phyloP scores from a whole-genome alignment of 2,113 vertebrate genomes.

The Hippocampus zosterae region DNA sequence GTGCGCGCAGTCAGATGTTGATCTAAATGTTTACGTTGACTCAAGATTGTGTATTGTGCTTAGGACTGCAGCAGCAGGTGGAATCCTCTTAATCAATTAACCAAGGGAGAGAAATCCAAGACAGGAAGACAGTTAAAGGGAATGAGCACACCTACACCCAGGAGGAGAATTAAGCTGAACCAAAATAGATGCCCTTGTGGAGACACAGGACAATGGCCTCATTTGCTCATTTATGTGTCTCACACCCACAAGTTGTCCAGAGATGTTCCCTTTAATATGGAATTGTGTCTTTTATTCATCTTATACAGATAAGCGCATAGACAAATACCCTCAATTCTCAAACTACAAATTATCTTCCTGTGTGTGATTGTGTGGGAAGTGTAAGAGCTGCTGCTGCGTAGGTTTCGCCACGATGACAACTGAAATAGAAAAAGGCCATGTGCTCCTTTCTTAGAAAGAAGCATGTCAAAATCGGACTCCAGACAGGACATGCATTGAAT shows the following conservation, averaged over 20 bases:
- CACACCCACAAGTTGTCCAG: constrained; percentile 23
- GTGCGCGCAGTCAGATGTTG: constrained; percentile 14
- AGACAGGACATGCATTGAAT: constrained; percentile 16
- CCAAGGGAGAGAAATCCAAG: constrained; percentile 14
- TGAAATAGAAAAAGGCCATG: constrained; percentile 49
- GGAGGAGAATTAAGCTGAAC: constrained; percentile 56
- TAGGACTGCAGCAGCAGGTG: constrained; percentile 35
- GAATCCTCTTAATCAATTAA: constrained; percentile 66
- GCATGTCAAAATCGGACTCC: constrained; percentile 29
- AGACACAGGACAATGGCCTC: constrained; percentile 48
- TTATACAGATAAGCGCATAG: constrained; percentile 13
- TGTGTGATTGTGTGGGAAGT: constrained; percentile 46
- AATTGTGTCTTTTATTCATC: constrained; percentile 7
- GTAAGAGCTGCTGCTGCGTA: constrained; percentile 29
- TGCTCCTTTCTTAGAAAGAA: constrained; percentile 29
- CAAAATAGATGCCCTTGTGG: constrained; percentile 57
- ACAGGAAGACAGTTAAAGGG: constrained; percentile 18
- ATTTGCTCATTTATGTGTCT: constrained; percentile 30
- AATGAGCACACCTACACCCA: constrained; percentile 57
- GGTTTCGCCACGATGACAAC: constrained; percentile 43
- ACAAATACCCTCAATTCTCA: constrained; percentile 12
- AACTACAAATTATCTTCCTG: constrained; percentile 20
- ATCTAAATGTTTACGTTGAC: constrained; percentile 32
- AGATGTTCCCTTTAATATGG: constrained; percentile 1
- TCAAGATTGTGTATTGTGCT: constrained; percentile 21